These are phyloP conservation scores for Tachuris rubrigastra DNA, from an alignment of 2,113 vertebrate genomes.

Conservation along the genomic window DNA sequence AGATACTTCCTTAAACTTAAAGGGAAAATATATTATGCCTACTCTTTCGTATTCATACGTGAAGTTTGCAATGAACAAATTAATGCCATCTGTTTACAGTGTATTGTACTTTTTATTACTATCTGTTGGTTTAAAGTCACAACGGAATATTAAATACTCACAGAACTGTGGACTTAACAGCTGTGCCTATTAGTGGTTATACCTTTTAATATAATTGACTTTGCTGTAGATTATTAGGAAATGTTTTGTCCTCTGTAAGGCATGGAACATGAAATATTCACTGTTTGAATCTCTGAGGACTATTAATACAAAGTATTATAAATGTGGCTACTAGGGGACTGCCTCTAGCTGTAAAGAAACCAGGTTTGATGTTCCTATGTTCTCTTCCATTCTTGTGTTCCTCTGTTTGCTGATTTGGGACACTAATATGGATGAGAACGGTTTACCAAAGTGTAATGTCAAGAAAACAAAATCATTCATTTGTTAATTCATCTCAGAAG, in stretches of 20 bases:
- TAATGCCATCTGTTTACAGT: not conserved
- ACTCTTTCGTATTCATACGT: not conserved
- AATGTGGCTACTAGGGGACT: not conserved
- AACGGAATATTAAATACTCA: not conserved
- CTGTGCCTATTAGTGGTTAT: not conserved
- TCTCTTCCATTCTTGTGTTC: not conserved
- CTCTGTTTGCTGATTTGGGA: not conserved
- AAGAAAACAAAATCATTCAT: not conserved
- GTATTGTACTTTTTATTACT: not conserved
- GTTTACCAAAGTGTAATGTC: not conserved
- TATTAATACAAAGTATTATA: not conserved
- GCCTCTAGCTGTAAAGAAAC: not conserved
- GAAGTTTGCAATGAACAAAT: conserved; percentile 9
- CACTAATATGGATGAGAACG: not conserved
- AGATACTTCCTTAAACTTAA: not conserved
- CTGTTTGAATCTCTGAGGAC: not conserved
- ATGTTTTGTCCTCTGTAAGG: not conserved
- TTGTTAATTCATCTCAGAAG: not conserved
- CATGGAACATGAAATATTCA: not conserved
- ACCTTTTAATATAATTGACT: not conserved
- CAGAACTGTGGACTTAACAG: not conserved
- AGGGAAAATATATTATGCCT: not conserved
- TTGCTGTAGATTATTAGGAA: not conserved
- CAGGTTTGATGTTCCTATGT: not conserved
- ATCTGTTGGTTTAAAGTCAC: not conserved